phyloP scores from a whole-genome alignment of 2,888 invertebrate species.

The Alcis repandata region DNA sequence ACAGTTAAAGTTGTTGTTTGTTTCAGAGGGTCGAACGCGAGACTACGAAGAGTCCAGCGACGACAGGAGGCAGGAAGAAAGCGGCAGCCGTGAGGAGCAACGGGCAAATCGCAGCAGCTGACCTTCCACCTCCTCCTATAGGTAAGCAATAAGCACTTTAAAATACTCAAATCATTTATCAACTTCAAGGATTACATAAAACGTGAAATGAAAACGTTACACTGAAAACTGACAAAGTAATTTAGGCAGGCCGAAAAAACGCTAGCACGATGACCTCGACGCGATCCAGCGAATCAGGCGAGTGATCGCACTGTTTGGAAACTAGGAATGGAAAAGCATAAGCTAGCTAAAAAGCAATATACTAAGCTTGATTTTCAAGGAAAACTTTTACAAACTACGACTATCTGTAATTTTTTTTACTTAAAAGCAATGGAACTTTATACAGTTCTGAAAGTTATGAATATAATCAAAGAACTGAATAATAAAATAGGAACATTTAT shows the following conservation, averaged over 20 bases:
- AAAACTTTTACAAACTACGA: constrained; percentile 33
- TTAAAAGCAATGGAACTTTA: constrained; percentile 45
- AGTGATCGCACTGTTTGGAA: too few species aligned
- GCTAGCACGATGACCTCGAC: too few species aligned
- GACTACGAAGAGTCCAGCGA: constrained; percentile 79
- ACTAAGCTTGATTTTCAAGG: constrained; percentile 9
- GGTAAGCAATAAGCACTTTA: constrained; percentile 58
- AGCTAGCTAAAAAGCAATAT: neutral
- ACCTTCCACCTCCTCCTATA: constrained; percentile 71
- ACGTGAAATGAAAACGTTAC: neutral
- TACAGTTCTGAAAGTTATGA: constrained; percentile 31
- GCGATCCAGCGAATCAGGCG: too few species aligned
- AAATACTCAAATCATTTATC: too few species aligned
- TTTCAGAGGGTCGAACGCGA: constrained; percentile 81
- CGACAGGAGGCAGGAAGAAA: constrained; percentile 79
- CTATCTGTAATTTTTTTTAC: constrained; percentile 28
- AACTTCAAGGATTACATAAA: neutral
- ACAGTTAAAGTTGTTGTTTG: constrained; percentile 39
- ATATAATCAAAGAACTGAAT: constrained; percentile 33
- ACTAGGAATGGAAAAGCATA: too few species aligned
- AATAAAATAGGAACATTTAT: constrained; percentile 51
- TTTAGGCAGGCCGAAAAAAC: too few species aligned
- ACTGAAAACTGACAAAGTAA: too few species aligned
- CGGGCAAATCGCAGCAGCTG: constrained; percentile 74
- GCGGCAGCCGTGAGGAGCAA: constrained; percentile 73